A percentile compares a stretch with the other conserved stretches of the same genome.
phyloP scores from a whole-genome alignment of 2,797 vertebrate genomes.

The Galagoides demidoff region DNA sequence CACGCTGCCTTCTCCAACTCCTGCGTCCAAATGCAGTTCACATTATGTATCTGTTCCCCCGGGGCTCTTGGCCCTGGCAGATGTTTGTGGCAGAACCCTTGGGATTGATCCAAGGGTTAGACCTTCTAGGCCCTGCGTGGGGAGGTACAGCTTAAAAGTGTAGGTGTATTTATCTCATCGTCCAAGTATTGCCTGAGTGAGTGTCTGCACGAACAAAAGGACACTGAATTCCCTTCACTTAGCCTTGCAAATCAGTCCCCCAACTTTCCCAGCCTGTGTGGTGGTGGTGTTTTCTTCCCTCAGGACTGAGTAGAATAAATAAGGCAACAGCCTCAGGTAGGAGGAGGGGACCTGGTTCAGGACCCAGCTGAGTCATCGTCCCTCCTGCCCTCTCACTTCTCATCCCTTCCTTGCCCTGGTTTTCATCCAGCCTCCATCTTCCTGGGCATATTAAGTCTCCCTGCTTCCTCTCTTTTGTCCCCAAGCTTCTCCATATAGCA shows the following conservation, averaged over 20 bases:
- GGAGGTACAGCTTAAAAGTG: conserved; percentile 74
- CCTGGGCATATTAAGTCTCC: background rate
- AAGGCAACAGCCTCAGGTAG: background rate
- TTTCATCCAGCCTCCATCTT: background rate
- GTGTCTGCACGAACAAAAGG: conserved; percentile 60
- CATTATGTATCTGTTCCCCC: conserved; percentile 71
- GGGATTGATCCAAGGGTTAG: conserved; percentile 75
- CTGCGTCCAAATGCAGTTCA: conserved; percentile 74
- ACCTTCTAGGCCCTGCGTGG: conserved; percentile 70
- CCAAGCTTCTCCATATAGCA: background rate
- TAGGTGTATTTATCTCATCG: conserved; percentile 78
- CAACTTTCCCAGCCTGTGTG: conserved; percentile 42
- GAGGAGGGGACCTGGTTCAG: background rate
- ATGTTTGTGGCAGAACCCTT: conserved; percentile 79
- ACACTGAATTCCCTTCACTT: conserved; percentile 53
- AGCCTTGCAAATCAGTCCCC: conserved; percentile 64
- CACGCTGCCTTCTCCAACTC: conserved; percentile 57
- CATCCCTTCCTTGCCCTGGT: background rate
- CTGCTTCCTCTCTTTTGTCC: background rate
- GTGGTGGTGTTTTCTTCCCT: background rate
- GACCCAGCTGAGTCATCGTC: background rate
- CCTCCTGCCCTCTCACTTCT: background rate
- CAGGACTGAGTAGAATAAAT: conserved; percentile 21
- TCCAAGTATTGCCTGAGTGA: conserved; percentile 62
- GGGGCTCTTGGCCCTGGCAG: conserved; percentile 77